Conservation (phyloP, 92 coral and sea anemone species). For the Epizoanthus rinbou region DNA sequence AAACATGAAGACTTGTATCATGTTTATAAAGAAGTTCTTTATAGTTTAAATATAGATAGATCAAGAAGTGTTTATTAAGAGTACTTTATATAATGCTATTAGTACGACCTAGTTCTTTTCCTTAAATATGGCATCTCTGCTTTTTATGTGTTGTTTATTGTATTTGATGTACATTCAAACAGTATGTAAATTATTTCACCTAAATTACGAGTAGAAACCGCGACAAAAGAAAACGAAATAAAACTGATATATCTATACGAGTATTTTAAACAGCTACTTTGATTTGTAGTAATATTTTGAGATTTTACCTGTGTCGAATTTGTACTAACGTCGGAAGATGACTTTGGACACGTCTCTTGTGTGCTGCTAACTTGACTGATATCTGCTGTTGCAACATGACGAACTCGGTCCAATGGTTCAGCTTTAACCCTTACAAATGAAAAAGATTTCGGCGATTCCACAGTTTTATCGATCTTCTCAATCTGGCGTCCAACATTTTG, state of each 20-base stretch:
- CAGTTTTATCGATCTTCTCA: conserved; percentile 5
- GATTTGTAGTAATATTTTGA: conserved; percentile 1
- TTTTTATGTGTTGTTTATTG: conserved; percentile 2
- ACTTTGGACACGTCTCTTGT: background rate
- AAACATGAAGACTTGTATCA: background rate
- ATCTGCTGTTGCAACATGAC: background rate
- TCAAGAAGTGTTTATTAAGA: no score
- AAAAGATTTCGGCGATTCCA: conserved; percentile 25
- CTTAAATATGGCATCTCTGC: background rate
- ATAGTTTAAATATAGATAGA: no score
- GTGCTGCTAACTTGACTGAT: background rate
- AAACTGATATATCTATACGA: conserved; percentile 22
- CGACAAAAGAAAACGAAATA: conserved; percentile 29
- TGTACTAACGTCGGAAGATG: conserved; percentile 17
- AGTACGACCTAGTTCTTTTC: background rate
- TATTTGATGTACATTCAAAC: background rate
- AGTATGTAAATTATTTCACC: conserved; percentile 35
- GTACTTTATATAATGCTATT: no score
- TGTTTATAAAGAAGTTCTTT: no score
- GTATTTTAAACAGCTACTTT: conserved; percentile 32
- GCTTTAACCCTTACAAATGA: conserved; percentile 35
- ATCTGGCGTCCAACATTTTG: background rate
- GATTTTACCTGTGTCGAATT: conserved; percentile 35
- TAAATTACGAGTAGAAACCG: conserved; percentile 8
- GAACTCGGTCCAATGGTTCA: conserved; percentile 15